Conservation (phyloP, 1,140 invertebrate genomes). For the Delia radicum region DNA sequence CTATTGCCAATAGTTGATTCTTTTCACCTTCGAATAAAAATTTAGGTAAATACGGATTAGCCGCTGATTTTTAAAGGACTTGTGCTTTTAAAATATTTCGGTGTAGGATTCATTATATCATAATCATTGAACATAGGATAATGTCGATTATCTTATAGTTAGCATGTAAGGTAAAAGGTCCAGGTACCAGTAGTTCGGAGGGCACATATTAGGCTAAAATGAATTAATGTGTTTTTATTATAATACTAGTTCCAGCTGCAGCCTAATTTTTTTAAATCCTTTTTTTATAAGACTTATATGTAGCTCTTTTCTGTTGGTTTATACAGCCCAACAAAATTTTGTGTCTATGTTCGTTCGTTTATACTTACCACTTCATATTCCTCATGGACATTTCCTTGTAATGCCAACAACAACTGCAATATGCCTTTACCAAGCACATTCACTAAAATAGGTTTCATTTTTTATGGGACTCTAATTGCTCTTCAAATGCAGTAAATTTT, state of each 20-base stretch:
- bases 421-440: slow-evolving; percentile 18
- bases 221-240: too few relatives aligned
- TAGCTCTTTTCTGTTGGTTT: too few relatives aligned
- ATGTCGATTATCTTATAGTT: slow-evolving; percentile 25
- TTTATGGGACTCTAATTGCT: slow-evolving; percentile 20
- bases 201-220: slow-evolving; percentile 12
- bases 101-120: background rate
- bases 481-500: slow-evolving; percentile 20
- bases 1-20: slow-evolving; percentile 14
- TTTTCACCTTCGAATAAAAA: slow-evolving; percentile 10
- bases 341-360: too few relatives aligned
- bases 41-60: slow-evolving; percentile 30
- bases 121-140: slow-evolving; percentile 19
- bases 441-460: slow-evolving; percentile 18
- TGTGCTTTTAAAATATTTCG: slow-evolving; percentile 27
- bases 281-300: background rate
- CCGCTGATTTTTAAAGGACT: background rate
- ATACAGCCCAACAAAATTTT: too few relatives aligned
- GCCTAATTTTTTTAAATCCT: background rate
- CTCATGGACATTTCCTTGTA: slow-evolving; percentile 14
- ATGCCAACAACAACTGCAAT: slow-evolving; percentile 18
- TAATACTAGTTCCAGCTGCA: too few relatives aligned
- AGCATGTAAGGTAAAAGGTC: slow-evolving; percentile 29
- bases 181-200: slow-evolving; percentile 28
- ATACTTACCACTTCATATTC: slow-evolving; percentile 19